Conservation (phyloP, 2,113 vertebrate genomes). For the Cisticola juncidis region DNA sequence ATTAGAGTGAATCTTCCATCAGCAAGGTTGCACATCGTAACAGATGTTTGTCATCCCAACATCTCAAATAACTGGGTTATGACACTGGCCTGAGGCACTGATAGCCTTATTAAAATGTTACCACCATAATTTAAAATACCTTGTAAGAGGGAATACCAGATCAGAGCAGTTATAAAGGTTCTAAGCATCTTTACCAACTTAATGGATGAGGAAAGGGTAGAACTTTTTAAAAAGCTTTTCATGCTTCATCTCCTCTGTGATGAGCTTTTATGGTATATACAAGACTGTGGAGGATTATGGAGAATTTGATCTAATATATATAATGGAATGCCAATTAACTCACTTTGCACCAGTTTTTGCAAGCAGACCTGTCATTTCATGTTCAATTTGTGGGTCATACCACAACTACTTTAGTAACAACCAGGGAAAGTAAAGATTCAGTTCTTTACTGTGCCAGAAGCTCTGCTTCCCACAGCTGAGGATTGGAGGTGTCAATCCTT, state of each 20-base stretch:
- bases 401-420: slow-evolving; percentile 1
- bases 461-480: background rate
- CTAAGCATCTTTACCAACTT: background rate
- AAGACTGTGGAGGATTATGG: background rate
- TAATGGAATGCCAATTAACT: background rate
- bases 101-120: slow-evolving; percentile 24
- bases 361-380: background rate
- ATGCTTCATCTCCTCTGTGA: background rate
- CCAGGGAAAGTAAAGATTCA: background rate
- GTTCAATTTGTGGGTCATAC: background rate
- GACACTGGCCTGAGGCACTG: background rate
- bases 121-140: background rate
- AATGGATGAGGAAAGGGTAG: background rate
- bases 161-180: background rate
- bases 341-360: background rate
- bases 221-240: background rate
- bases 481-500: background rate
- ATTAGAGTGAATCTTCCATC: background rate
- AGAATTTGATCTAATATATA: background rate
- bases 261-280: background rate
- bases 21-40: background rate
- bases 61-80: background rate
- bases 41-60: background rate
- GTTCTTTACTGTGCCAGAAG: background rate
- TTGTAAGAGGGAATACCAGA: background rate